Base-by-base conservation (phyloP, 92 coral and sea anemone genomes). In the Parazoanthus darwini region DNA sequence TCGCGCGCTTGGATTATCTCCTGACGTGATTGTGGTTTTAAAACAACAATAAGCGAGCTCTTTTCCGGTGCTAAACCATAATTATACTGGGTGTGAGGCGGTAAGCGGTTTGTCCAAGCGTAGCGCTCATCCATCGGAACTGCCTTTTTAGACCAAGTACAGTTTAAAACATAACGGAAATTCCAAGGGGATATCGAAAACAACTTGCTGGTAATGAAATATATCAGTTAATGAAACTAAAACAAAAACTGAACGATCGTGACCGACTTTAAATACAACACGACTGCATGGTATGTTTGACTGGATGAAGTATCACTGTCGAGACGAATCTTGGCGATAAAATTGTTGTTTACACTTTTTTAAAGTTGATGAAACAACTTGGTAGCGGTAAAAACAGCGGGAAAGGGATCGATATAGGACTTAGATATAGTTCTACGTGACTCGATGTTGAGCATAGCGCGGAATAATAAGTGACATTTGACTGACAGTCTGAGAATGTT, bases 141-240 rank as follows among this genome's bases (percentile, higher is more conserved):
- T 84, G 63, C 87, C 79, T 70, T 71, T 84, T 84, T 44, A 36
- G 63, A 20, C 37, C n/a, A 84, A 84, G 87, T 84, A 71, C 42
- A 4, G 87, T 46, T 84, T 84, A 84, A 84, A 46, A 50, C 87
- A 84, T 46, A 84, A 70, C 87, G 87, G 87, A 84, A 84, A 84
- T 84, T 25, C 87, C 87, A 70, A 46, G n/a, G 51, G 77, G 54
- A 68, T 74, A 84, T 71, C 87, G 66, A 84, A 46, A 46, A 29
- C 38, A 43, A 78, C 43, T 84, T 71, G 7, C 43, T 67, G n/a
- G 59, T 22, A 56, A 72, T 66, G 23, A 46, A 84, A 46, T 42
- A 71, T 44, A 44, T 65, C 29, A 82, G 75, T 66, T 76, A 39
- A 16, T 1, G 56, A 82, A 66, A 82, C 39, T 1, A 18, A 84